phyloP scores from a whole-genome alignment of 2,797 vertebrate species.

The Gephyroberyx darwinii region DNA sequence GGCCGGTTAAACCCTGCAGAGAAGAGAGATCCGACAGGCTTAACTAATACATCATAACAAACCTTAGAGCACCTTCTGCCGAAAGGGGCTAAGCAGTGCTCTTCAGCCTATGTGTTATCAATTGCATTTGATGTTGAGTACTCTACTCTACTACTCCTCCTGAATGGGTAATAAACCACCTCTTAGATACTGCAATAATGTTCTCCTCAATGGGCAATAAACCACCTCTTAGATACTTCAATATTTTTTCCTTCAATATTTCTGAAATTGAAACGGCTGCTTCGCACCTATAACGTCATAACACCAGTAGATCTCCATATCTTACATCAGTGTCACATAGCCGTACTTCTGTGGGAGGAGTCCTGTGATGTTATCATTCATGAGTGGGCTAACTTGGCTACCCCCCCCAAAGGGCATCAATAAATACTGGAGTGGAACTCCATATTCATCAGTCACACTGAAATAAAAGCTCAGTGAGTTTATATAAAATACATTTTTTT shows the following conservation, averaged over 20 bases:
- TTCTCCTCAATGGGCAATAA: no score
- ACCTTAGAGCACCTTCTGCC: constrained; percentile 1
- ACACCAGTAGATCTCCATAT: constrained; percentile 9
- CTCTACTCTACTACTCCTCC: no score
- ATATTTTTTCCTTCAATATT: neutral
- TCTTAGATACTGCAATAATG: no score
- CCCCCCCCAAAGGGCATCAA: constrained; percentile 10
- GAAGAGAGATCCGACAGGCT: constrained; percentile 40
- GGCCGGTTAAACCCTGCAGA: constrained; percentile 92
- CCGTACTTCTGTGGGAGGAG: constrained; percentile 51
- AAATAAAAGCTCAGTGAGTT: neutral
- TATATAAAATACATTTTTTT: neutral
- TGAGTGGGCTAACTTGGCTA: constrained; percentile 26
- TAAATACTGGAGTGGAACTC: constrained; percentile 25
- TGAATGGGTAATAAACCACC: neutral
- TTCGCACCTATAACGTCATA: neutral
- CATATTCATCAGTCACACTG: neutral
- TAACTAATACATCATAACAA: constrained; percentile 51
- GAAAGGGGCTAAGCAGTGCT: neutral
- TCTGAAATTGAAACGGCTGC: neutral
- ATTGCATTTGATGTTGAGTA: neutral
- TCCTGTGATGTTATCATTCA: constrained; percentile 26
- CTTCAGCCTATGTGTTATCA: neutral
- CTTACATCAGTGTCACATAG: constrained; percentile 42
- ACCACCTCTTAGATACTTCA: neutral